Conservation (phyloP, 2,113 vertebrate species). For the Phasianus colchicus region DNA sequence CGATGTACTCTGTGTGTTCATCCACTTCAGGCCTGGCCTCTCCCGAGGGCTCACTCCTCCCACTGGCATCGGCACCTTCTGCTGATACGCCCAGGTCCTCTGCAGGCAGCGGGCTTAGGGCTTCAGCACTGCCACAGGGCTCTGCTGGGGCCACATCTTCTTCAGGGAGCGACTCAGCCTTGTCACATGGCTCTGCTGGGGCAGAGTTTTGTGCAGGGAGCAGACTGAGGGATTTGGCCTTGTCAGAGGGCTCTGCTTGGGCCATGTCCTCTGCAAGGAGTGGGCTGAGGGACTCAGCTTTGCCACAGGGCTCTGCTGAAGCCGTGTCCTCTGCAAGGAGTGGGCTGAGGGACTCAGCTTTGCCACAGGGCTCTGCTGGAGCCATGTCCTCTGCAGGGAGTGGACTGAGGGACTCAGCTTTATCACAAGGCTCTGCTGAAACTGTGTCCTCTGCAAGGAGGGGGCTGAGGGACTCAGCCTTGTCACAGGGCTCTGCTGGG, state of each 20-base stretch:
- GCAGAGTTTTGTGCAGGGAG: not conserved
- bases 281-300: not conserved
- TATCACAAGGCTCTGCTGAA: too few species aligned
- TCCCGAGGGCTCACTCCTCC: conserved; percentile 45
- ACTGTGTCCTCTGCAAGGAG: not conserved
- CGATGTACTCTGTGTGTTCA: not conserved
- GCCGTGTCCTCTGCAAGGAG: not conserved
- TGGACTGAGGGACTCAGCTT: not conserved
- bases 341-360: not conserved
- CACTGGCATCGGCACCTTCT: not conserved
- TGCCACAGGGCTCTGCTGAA: not conserved
- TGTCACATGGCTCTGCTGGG: accelerated
- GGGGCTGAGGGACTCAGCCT: not conserved
- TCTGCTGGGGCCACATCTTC: not conserved
- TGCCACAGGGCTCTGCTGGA: accelerated
- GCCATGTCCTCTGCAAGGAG: not conserved
- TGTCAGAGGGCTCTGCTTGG: not conserved
- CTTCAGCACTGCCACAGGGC: not conserved
- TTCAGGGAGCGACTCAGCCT: not conserved
- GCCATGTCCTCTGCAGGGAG: not conserved
- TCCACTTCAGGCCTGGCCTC: conserved; percentile 34
- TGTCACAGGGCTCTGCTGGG: too few species aligned
- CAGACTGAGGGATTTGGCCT: not conserved
- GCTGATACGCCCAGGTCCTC: not conserved
- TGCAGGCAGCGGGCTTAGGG: not conserved